phyloP scores from a whole-genome alignment of 2,888 invertebrate genomes.

The Seladonia tumulorum region DNA sequence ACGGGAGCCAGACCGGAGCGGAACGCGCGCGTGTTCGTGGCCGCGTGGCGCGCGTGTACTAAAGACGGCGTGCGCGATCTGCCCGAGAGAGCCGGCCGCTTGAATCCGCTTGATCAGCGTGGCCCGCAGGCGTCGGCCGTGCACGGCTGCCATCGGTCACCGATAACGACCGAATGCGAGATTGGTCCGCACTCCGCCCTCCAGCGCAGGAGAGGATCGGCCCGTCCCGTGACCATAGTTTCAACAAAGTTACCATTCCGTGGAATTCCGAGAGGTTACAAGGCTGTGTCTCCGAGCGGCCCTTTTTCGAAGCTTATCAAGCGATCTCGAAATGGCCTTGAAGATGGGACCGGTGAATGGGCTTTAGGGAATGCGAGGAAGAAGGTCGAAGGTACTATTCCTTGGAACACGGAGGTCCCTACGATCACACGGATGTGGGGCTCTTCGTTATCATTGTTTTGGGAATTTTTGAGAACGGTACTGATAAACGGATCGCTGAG shows the following conservation, averaged over 20 bases:
- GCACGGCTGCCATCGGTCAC: slow-evolving; percentile 61
- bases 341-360: background rate
- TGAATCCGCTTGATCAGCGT: slow-evolving; percentile 45
- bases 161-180: slow-evolving; percentile 68
- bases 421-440: background rate
- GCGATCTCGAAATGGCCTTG: background rate
- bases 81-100: slow-evolving; percentile 29
- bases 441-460: background rate
- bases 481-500: background rate
- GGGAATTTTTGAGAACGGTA: background rate
- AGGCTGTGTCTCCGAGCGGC: too few relatives aligned
- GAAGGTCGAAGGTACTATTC: background rate
- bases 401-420: background rate
- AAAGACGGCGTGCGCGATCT: slow-evolving; percentile 50
- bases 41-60: slow-evolving; percentile 63
- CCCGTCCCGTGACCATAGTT: slow-evolving; percentile 24
- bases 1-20: slow-evolving; percentile 22
- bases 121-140: slow-evolving; percentile 52
- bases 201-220: slow-evolving; percentile 41
- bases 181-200: slow-evolving; percentile 56
- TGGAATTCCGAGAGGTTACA: background rate
- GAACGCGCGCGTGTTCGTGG: slow-evolving; percentile 47
- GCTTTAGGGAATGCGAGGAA: background rate
- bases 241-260: slow-evolving; percentile 17
- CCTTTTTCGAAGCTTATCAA: background rate